Base-by-base conservation (phyloP, 1,140 invertebrate species). In the Ceratoteleas bidentatus region DNA sequence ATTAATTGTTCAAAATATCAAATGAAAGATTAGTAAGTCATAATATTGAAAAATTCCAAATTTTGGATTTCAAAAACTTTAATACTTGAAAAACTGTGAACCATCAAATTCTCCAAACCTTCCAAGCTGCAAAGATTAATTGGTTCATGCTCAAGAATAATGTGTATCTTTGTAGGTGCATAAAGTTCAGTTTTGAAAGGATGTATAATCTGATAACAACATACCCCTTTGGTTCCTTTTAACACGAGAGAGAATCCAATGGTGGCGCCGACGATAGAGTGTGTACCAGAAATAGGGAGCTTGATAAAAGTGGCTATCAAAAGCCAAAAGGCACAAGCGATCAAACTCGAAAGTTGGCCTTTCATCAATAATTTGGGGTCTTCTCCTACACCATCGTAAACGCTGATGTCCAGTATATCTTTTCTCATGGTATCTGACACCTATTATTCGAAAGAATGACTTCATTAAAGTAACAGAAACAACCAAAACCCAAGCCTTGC, bases 371-470 rank as follows among this genome's bases (percentile, higher is more conserved):
- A 94, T 68, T 94, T 93, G 89, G 98, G 96, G 9, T 94, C 92
- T 60, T 4, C 24, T 1, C 24, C 4, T 24, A 4, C 24, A 1
- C 95, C 94, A 79, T 96, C 94, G 88, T 99, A 99, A 32, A 97
- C 89, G 0, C 92, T 90, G 0, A 98, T 94, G 88, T 99, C 97
- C 69, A 99, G 91, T 45, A 99, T 99, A 13, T 98, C 98, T 92
- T 99, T 99, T 10, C 99, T 94, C 94, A 99, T 99, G 0, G 99
- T 99, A 88, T 99, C 98, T 14, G 98, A 99, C 10, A 99, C 99
- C 97, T 98, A 81, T 54, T 57, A 24, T 53, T 32, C 8, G 60
- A 61, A 49, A 43, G 32, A 38, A 50, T 33, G 64, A 1, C 8
- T 43, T 1, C n/a, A 9, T 1, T 43, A 43, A 9, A 43, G 9